Evolutionary conservation across 2,888 invertebrate species (phyloP).

Genomic region (Ypsolopha scabrella): DNA sequence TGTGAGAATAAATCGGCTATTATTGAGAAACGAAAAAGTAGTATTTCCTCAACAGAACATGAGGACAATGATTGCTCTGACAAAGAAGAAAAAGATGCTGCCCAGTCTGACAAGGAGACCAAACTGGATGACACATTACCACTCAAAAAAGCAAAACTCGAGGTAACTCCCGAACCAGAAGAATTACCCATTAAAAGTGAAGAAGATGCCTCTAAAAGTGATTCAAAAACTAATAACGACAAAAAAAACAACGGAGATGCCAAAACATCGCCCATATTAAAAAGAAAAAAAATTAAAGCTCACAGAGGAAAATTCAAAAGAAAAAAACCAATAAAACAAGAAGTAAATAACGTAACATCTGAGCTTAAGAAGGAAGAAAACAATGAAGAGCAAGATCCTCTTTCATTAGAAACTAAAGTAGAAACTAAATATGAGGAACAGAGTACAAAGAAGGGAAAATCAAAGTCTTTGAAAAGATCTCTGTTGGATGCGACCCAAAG

Average conservation of each 20-base stretch:
- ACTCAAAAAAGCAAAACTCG: slow-evolving; percentile 53
- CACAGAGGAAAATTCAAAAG: slow-evolving; percentile 53
- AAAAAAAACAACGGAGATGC: slow-evolving; percentile 1
- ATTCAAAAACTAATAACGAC: slow-evolving; percentile 25
- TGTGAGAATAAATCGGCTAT: slow-evolving; percentile 54
- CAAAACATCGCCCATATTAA: slow-evolving; percentile 30
- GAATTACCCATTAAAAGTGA: slow-evolving; percentile 12
- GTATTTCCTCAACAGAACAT: slow-evolving; percentile 53
- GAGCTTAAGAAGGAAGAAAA: slow-evolving; percentile 16
- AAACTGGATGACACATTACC: slow-evolving; percentile 49
- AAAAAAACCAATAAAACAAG: slow-evolving; percentile 28
- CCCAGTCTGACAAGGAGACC: slow-evolving; percentile 7
- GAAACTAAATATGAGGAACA: slow-evolving; percentile 27
- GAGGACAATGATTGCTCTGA: slow-evolving; percentile 29
- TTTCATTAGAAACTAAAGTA: slow-evolving; percentile 24
- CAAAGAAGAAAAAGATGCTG: neutral
- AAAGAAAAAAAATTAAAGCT: slow-evolving; percentile 56
- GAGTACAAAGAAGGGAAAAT: slow-evolving; percentile 30
- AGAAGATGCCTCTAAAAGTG: slow-evolving; percentile 18
- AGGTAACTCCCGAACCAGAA: slow-evolving; percentile 40
- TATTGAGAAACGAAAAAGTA: slow-evolving; percentile 55
- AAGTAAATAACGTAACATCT: slow-evolving; percentile 19
- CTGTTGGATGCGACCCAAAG: slow-evolving; percentile 42
- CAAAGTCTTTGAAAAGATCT: slow-evolving; percentile 49
- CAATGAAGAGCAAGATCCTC: slow-evolving; percentile 11